Evolutionary conservation across 2,888 invertebrate genomes (phyloP).

Genomic region (Drosophila flavopinicola): DNA sequence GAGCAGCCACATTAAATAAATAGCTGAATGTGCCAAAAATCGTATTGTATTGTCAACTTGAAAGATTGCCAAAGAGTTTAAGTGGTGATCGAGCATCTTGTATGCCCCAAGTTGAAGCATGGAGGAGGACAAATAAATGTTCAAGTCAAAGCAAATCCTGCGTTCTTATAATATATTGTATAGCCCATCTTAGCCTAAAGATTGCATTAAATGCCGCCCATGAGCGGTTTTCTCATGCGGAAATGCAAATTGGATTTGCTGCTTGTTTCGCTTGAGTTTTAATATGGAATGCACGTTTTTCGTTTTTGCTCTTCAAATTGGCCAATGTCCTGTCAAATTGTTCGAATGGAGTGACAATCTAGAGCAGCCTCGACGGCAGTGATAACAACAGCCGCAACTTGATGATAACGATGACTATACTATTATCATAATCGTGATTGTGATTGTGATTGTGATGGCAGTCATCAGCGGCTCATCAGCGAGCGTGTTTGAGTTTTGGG

Average conservation of each 20-base stretch:
- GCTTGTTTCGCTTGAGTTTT: neutral
- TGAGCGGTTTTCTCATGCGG: too few relatives aligned
- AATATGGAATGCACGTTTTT: slow-evolving; percentile 9
- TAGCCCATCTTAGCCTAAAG: too few relatives aligned
- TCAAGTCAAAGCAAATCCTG: too few relatives aligned
- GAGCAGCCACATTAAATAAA: too few relatives aligned
- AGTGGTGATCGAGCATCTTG: neutral
- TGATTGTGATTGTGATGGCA: slow-evolving; percentile 73
- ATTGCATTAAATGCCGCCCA: neutral
- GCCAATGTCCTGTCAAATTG: slow-evolving; percentile 18
- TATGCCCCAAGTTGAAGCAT: too few relatives aligned
- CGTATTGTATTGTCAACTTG: neutral
- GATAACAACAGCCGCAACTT: slow-evolving; percentile 31
- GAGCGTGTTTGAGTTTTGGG: neutral
- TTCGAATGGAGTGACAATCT: slow-evolving; percentile 21
- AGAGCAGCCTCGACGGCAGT: slow-evolving; percentile 2
- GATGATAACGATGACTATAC: slow-evolving; percentile 61
- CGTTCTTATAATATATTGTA: too few relatives aligned
- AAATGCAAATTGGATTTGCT: neutral
- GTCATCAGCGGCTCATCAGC: slow-evolving; percentile 71
- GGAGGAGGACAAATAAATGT: too few relatives aligned
- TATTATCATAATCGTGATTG: slow-evolving; percentile 73
- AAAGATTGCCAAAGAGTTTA: slow-evolving; percentile 5
- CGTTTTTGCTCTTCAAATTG: slow-evolving; percentile 16
- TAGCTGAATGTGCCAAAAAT: too few relatives aligned